phyloP scores from a whole-genome alignment of 2,888 invertebrate genomes.

The Neuroscelio doddi region DNA sequence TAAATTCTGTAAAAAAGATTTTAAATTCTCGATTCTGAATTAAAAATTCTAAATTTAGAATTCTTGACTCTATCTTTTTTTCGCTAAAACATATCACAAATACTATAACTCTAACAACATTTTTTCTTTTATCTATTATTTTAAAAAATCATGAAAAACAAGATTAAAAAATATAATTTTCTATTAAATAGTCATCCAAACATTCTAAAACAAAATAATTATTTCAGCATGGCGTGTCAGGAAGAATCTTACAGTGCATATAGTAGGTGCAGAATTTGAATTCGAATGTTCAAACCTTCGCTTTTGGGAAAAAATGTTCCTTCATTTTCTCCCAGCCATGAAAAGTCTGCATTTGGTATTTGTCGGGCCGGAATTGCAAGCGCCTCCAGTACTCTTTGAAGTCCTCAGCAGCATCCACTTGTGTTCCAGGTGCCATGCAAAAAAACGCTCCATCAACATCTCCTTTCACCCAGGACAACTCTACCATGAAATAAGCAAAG shows the following conservation, averaged over 20 bases:
- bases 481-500: slow-evolving; percentile 67
- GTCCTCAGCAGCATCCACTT: slow-evolving; percentile 74
- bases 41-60: too few species aligned
- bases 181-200: too few species aligned
- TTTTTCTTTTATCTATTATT: too few species aligned
- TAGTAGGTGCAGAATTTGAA: slow-evolving; percentile 81
- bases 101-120: too few species aligned
- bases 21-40: too few species aligned
- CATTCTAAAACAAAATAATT: too few species aligned
- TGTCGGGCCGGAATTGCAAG: slow-evolving; percentile 79
- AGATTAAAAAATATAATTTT: too few species aligned
- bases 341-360: slow-evolving; percentile 76
- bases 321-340: slow-evolving; percentile 77
- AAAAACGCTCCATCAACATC: slow-evolving; percentile 52
- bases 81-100: too few species aligned
- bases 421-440: slow-evolving; percentile 55
- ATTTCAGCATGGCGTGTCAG: slow-evolving; percentile 46
- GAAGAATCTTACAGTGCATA: slow-evolving; percentile 71
- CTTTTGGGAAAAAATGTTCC: slow-evolving; percentile 82
- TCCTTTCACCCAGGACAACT: slow-evolving; percentile 59
- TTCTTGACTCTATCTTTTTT: too few species aligned
- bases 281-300: slow-evolving; percentile 80
- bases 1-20: too few species aligned
- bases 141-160: too few species aligned
- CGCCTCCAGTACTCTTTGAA: slow-evolving; percentile 75